These are phyloP conservation scores for Pomacea maculata DNA, from an alignment of 1,140 invertebrate genomes.

Conservation along the genomic window DNA sequence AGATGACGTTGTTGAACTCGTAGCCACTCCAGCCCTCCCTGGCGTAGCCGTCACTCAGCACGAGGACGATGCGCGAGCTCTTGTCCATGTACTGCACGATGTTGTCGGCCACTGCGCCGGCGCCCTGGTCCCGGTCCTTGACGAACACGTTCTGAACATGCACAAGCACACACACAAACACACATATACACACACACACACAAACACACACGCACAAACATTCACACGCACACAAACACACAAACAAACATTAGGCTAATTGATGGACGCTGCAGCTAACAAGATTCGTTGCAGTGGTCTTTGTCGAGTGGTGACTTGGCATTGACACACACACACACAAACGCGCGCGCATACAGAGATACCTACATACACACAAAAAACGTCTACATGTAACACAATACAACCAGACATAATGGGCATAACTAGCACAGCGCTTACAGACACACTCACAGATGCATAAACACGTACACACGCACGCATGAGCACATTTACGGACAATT, in stretches of 20 bases:
- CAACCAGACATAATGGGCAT: not conserved
- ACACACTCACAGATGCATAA: not conserved
- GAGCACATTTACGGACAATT: too few relatives aligned
- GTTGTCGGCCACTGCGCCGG: not conserved
- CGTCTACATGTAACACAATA: not conserved
- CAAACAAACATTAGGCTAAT: too few relatives aligned
- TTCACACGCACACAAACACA: not conserved
- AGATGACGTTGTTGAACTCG: constrained; percentile 16
- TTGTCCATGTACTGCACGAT: constrained; percentile 11
- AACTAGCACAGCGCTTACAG: too few relatives aligned
- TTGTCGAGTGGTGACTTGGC: too few relatives aligned
- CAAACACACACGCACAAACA: not conserved
- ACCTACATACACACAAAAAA: not conserved
- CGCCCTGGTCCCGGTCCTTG: not conserved
- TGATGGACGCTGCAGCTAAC: too few relatives aligned
- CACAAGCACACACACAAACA: not conserved
- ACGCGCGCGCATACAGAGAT: not conserved
- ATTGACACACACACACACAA: not conserved
- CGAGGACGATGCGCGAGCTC: not conserved
- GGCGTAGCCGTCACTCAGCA: constrained; percentile 11
- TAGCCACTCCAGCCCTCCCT: constrained; percentile 1
- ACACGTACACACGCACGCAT: not conserved
- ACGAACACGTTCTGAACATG: not conserved
- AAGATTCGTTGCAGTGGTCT: too few relatives aligned
- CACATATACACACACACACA: not conserved